Base-by-base conservation (phyloP, 2,888 invertebrate species). In the Bibio marci region DNA sequence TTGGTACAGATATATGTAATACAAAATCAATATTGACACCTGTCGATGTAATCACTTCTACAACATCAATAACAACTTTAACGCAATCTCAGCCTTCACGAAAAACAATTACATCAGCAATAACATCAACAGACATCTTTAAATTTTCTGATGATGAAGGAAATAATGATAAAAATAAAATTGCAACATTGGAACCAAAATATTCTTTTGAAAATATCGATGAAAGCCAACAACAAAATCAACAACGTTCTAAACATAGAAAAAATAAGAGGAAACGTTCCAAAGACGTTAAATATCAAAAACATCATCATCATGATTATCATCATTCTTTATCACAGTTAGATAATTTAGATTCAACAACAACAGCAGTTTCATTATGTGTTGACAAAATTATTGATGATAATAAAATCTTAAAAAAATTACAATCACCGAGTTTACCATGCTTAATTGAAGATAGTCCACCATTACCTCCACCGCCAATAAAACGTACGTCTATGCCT, bases 211-310 rank as follows among this genome's bases (percentile, higher is more conserved):
- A n/a, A n/a, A n/a, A n/a, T n/a, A n/a, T n/a, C n/a, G n/a, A n/a
- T n/a, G n/a, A n/a, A n/a, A n/a, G n/a, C n/a, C n/a, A n/a, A n/a
- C n/a, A n/a, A n/a, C n/a, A 67, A 50, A 68, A 64, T 48, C 53
- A 67, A 49, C 65, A 70, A 58, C 72, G 80, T 46, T 65, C 65
- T 38, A 80, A 77, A 53, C 82, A 83, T 48, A 82, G 79, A 59
- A 83, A 80, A 59, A 86, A 86, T 62, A 86, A 85, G 57, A 76
- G 82, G 49, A 86, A 85, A 57, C 80, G 78, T 53, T 81, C 74
- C 39, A 81, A 77, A 55, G 85, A 85, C 50, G 83, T 83, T 44
- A 71, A 74, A 45, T 73, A 75, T 46, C 73, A 69, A 50, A 71
- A 78, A 28, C 71, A 74, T 44, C 72, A 75, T 50, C 73, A 76